phyloP scores from a whole-genome alignment of 2,113 vertebrate genomes.

The Herpetotheres cachinnans region DNA sequence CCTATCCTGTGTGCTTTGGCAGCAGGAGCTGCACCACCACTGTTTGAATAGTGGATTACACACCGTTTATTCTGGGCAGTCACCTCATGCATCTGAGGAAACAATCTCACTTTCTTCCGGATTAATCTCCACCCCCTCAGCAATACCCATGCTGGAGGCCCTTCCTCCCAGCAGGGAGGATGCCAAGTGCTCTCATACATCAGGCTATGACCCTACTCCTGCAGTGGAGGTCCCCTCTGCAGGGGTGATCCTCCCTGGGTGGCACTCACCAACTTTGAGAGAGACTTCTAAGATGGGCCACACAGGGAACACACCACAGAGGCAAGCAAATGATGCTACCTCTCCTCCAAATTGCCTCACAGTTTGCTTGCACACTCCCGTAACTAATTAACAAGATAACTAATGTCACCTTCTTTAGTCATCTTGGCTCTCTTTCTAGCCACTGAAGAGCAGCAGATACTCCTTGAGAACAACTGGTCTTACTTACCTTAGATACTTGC shows the following conservation, averaged over 20 bases:
- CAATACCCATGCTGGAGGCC: accelerated
- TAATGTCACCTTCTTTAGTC: background rate
- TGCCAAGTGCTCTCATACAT: background rate
- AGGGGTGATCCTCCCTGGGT: background rate
- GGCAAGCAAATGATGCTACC: background rate
- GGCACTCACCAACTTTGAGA: background rate
- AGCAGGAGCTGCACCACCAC: background rate
- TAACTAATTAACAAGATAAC: background rate
- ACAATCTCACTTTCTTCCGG: background rate
- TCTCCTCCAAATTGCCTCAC: background rate
- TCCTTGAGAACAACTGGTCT: background rate
- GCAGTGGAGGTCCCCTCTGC: no score
- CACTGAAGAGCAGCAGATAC: background rate
- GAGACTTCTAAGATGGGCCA: background rate
- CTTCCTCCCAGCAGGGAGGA: background rate
- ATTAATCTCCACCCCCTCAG: background rate
- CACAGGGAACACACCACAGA: background rate
- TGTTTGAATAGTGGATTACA: background rate
- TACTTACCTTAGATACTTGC: background rate
- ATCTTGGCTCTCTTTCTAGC: background rate
- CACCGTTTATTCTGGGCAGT: background rate
- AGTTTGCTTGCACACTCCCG: background rate
- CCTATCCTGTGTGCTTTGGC: background rate
- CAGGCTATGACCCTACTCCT: background rate
- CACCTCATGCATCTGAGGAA: background rate